Evolutionary conservation across 2,113 vertebrate genomes (phyloP).

Genomic region (Speoplatyrhinus poulsoni): DNA sequence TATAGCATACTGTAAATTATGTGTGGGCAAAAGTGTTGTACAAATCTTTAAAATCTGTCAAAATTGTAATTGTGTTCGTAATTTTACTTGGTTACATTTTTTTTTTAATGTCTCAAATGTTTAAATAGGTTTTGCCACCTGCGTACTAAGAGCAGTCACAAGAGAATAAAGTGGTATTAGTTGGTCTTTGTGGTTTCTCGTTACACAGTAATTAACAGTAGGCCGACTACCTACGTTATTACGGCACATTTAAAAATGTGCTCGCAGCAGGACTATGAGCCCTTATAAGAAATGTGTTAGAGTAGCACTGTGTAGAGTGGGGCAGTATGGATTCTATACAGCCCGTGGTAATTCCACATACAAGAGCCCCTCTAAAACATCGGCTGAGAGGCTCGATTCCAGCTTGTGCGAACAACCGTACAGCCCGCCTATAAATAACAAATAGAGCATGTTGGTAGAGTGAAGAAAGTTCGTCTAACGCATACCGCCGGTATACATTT

Average conservation of each 20-base stretch:
- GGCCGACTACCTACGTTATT: slow-evolving; percentile 42
- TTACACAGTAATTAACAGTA: slow-evolving; percentile 66
- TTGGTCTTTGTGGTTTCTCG: slow-evolving; percentile 41
- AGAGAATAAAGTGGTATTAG: slow-evolving; percentile 34
- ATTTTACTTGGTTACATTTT: no score
- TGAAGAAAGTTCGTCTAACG: slow-evolving; percentile 7
- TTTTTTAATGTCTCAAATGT: background rate
- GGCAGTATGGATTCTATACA: slow-evolving; percentile 67
- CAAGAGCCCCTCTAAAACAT: slow-evolving; percentile 4
- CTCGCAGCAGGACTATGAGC: slow-evolving; percentile 45
- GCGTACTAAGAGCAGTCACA: slow-evolving; percentile 50
- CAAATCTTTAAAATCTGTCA: slow-evolving; percentile 12
- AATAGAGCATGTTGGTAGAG: slow-evolving; percentile 22
- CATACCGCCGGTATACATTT: background rate
- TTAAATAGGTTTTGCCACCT: slow-evolving; percentile 45
- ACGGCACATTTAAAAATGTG: slow-evolving; percentile 59
- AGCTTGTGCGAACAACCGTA: slow-evolving; percentile 52
- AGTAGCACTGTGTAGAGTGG: slow-evolving; percentile 38
- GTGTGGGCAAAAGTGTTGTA: slow-evolving; percentile 7
- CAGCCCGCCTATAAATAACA: slow-evolving; percentile 37
- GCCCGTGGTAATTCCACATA: slow-evolving; percentile 54
- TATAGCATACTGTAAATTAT: background rate
- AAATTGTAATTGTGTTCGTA: slow-evolving; percentile 7
- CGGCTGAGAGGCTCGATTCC: slow-evolving; percentile 56
- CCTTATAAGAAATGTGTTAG: slow-evolving; percentile 45